Percentiles rank a stretch among this genome's conserved stretches.
Evolutionary conservation across 1,140 invertebrate species (phyloP).

Genomic region (Ladona fulva): DNA sequence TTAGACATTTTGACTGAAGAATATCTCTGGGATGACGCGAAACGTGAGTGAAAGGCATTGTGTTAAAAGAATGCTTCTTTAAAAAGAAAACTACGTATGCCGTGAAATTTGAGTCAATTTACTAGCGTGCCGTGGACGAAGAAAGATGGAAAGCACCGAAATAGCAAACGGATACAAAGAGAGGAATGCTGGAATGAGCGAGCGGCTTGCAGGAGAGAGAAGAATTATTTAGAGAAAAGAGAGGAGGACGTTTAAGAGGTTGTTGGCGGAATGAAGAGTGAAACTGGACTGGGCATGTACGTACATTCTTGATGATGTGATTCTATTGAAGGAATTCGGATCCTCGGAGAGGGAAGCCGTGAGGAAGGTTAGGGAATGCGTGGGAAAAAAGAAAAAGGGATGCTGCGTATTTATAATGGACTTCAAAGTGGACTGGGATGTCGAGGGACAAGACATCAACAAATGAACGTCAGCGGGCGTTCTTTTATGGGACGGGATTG

Average conservation of each 20-base stretch:
- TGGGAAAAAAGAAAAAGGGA: not conserved
- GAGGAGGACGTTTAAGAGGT: not conserved
- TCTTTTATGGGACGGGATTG: not conserved
- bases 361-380: not conserved
- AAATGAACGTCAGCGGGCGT: not conserved
- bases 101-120: no score
- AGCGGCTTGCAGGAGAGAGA: no score
- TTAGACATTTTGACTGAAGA: no score
- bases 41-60: no score
- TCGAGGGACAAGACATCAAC: not conserved
- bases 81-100: no score
- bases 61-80: no score
- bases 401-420: not conserved
- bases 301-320: not conserved
- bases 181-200: no score
- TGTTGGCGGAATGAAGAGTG: not conserved
- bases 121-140: no score
- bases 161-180: no score
- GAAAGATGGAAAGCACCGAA: no score
- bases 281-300: not conserved
- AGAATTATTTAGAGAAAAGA: not conserved
- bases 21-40: no score
- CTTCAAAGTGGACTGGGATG: not conserved
- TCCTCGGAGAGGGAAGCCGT: not conserved
- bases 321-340: not conserved